A percentile compares a stretch with the other conserved stretches of the same genome.
Conservation (phyloP, 2,113 vertebrate genomes). For the Urocynchramus pylzowi region DNA sequence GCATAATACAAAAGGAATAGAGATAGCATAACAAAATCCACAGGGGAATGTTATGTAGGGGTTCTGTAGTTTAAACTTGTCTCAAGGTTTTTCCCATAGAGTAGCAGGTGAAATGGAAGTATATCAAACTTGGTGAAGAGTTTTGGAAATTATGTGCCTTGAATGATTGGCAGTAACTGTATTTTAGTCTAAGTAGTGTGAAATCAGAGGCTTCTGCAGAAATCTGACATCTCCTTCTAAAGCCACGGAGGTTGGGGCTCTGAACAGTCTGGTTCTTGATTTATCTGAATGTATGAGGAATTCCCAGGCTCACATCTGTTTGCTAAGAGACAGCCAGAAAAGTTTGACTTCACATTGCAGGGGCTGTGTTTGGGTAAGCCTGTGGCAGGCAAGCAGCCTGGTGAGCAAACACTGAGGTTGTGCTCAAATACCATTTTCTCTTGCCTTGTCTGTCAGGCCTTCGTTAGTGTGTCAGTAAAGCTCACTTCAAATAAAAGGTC, state of each 20-base stretch:
- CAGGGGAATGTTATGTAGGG: accelerated
- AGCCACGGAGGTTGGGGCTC: background rate
- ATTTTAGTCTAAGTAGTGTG: background rate
- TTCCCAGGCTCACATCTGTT: slow-evolving; percentile 64
- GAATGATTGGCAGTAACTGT: background rate
- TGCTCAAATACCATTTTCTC: slow-evolving; percentile 54
- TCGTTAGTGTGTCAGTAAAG: slow-evolving; percentile 41
- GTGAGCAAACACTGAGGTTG: slow-evolving; percentile 61
- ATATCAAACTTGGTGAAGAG: background rate
- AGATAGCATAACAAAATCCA: background rate
- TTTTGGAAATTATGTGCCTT: background rate
- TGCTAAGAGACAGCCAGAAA: slow-evolving; percentile 43
- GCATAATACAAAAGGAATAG: background rate
- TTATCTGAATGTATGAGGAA: slow-evolving; percentile 33
- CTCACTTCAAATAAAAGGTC: slow-evolving; percentile 26
- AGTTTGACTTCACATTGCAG: background rate
- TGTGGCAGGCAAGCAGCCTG: slow-evolving; percentile 15
- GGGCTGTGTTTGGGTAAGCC: slow-evolving; percentile 31
- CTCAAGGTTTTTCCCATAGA: background rate
- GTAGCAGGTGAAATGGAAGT: background rate
- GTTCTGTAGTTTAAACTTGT: background rate
- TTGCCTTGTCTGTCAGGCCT: slow-evolving; percentile 32
- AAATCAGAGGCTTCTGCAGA: slow-evolving; percentile 40
- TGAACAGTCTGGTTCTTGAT: slow-evolving; percentile 8
- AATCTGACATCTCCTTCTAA: slow-evolving; percentile 51